A percentile compares a stretch with the other conserved stretches of the same genome.
Conservation (phyloP, 2,797 vertebrate genomes). For the Lepilemur septentrionalis region DNA sequence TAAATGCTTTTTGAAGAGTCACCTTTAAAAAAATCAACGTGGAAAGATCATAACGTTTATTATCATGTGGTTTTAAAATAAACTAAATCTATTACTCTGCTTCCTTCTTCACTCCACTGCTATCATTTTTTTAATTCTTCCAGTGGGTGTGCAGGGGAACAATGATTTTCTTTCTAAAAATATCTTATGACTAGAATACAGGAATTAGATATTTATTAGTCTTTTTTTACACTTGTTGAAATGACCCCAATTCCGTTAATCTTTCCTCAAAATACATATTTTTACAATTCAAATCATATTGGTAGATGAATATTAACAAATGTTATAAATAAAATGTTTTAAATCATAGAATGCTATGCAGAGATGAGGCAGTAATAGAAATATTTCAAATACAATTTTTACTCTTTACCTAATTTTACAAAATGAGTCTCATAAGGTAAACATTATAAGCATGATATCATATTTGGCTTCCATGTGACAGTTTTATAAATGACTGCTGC, state of each 20-base stretch:
- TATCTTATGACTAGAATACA: not conserved
- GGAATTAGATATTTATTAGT: not conserved
- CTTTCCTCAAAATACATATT: not conserved
- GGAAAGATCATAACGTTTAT: not conserved
- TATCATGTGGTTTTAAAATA: not conserved
- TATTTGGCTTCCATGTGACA: not conserved
- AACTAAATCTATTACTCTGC: not conserved
- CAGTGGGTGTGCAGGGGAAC: not conserved
- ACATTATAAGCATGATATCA: not conserved
- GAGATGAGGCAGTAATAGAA: not conserved
- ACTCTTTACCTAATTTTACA: not conserved
- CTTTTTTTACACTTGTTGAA: not conserved
- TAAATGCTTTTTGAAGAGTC: not conserved
- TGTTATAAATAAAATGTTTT: slow-evolving; percentile 1
- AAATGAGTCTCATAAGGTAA: not conserved
- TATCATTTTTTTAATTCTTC: not conserved
- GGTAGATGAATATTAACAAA: not conserved
- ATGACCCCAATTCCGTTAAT: not conserved
- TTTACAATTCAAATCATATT: not conserved
- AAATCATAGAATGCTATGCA: not conserved
- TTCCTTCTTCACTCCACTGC: not conserved
- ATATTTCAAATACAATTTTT: not conserved
- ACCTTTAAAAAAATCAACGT: not conserved
- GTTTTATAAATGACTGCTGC: not conserved
- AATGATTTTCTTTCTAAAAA: not conserved